Conservation (phyloP, 2,888 invertebrate genomes). For the Eupithecia centaureata region DNA sequence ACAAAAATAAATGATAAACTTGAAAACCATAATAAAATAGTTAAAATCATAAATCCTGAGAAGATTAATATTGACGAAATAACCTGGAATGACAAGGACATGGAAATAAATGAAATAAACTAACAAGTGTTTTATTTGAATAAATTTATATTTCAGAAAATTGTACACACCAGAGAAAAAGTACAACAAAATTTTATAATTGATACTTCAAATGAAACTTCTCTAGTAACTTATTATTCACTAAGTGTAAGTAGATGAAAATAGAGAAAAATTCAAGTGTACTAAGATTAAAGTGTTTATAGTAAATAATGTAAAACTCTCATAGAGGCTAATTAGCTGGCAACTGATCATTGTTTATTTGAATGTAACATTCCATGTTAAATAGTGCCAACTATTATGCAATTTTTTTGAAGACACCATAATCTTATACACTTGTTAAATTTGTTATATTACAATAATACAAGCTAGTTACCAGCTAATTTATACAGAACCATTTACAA, state of each 20-base stretch:
- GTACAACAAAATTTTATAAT: conserved; percentile 76
- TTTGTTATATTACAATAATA: conserved; percentile 34
- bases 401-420: neutral
- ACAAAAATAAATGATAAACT: conserved; percentile 64
- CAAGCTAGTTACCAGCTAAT: conserved; percentile 51
- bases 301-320: conserved; percentile 62
- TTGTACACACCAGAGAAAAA: conserved; percentile 81
- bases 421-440: conserved; percentile 10
- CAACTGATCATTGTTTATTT: conserved; percentile 29
- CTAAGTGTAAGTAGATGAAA: conserved; percentile 70
- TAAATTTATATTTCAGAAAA: conserved; percentile 83
- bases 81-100: conserved; percentile 62
- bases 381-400: neutral
- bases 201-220: conserved; percentile 68
- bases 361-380: conserved; percentile 32
- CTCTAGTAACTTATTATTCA: conserved; percentile 64
- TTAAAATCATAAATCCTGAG: conserved; percentile 49
- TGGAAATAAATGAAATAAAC: conserved; percentile 63
- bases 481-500: conserved; percentile 46
- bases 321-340: conserved; percentile 59
- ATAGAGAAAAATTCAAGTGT: conserved; percentile 64
- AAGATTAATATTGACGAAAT: conserved; percentile 56
- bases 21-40: conserved; percentile 60
- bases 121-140: conserved; percentile 65
- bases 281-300: conserved; percentile 59